Evolutionary conservation across 2,888 invertebrate species (phyloP), one percentile per base, ranked within the genome.

Genomic region (Coremacera marginata): DNA sequence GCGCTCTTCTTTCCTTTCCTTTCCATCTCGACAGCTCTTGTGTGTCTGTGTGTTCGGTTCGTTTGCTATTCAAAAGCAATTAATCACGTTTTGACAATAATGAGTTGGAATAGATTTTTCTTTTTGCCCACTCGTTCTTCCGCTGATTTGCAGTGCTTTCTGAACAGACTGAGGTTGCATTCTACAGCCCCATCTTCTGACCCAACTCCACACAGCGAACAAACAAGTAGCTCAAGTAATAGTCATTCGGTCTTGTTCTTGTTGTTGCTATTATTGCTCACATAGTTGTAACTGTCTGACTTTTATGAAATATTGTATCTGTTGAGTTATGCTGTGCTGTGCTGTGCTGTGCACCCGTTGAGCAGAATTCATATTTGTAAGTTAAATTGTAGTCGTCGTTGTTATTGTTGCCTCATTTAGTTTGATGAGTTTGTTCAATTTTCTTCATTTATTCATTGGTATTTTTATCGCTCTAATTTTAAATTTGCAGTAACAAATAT

Each of bases 41-140:
- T 70, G 9, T 27, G 25, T 27, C 60, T 9, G 27, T 8, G 27
- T 4, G 60, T 25, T 16, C 16, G 65, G 16, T 37, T 80, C 70
- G 74, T 76, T 75, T 75, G 76, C 78, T 79, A 80, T 76, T 79
- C 81, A 76, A 80, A 81, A 80, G 81, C 82, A 84, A 84, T 84
- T 84, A 83, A 84, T 84, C 84, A 84, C 81, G 80, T 82, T 80
- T 81, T 80, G 83, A 84, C 84, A 84, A 84, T 84, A 84, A 83
- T 84, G 81, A 82, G 82, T 73, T 65, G 73, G 76, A 80, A 81
- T 79, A 78, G 72, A 70, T 78, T 78, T 49, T 76, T 71, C 9
- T 27, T 68, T 71, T 62, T 49, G 14, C 31, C 8, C 27, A 8
- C 55, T 55, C 70, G 57, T 52, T 37, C 22, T 34, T 9, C 55